Percentiles rank a stretch among this genome's conserved stretches.
Conservation (phyloP, 2,113 vertebrate species). For the Pterocles orientalis region DNA sequence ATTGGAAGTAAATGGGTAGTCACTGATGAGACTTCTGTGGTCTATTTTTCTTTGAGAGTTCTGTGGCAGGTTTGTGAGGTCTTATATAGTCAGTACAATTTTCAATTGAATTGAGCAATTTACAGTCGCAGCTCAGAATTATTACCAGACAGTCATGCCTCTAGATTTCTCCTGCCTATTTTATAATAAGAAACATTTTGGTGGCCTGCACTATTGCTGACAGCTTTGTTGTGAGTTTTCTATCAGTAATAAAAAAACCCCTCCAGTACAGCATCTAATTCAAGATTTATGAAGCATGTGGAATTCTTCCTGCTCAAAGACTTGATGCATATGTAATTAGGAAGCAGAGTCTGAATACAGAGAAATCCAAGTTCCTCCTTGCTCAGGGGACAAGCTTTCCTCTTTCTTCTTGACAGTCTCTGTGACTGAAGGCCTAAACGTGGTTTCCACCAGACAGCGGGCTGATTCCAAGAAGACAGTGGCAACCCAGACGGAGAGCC, state of each 20-base stretch:
- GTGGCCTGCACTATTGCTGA: conserved; percentile 8
- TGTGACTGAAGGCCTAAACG: too few relatives aligned
- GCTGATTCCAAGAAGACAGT: too few relatives aligned
- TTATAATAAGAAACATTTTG: conserved; percentile 37
- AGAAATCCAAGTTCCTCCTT: neutral
- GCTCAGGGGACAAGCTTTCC: too few relatives aligned
- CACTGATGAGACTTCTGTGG: neutral
- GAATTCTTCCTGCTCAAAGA: neutral
- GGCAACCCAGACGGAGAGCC: too few relatives aligned
- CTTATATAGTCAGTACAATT: neutral
- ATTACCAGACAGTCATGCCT: neutral
- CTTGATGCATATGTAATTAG: neutral
- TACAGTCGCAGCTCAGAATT: conserved; percentile 24
- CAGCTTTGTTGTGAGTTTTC: conserved; percentile 44
- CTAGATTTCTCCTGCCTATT: neutral
- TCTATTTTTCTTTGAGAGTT: neutral
- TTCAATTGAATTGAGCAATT: neutral
- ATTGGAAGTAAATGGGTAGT: neutral
- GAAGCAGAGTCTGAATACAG: neutral
- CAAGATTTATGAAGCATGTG: conserved; percentile 40
- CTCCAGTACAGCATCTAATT: conserved; percentile 32
- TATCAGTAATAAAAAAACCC: conserved; percentile 1
- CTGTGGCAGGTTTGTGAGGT: neutral
- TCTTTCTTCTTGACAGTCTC: too few relatives aligned
- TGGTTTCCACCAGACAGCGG: too few relatives aligned